Evolutionary conservation across 2,888 invertebrate species (phyloP).

Genomic region (Eupithecia tripunctaria): DNA sequence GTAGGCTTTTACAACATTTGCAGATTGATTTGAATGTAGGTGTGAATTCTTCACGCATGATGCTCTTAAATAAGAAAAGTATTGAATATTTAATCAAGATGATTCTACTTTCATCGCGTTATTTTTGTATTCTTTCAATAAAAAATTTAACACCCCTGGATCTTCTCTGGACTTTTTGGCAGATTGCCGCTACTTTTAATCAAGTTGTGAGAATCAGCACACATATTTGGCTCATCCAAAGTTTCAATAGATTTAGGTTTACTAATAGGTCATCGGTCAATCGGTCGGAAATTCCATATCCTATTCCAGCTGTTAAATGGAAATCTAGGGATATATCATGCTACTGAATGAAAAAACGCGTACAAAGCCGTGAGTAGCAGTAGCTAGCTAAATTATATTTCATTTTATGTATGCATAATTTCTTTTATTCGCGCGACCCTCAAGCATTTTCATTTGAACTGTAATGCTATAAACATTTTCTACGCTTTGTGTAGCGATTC

Average conservation of each 20-base stretch:
- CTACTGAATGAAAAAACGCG: too few relatives aligned
- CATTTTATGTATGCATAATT: neutral
- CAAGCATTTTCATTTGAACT: neutral
- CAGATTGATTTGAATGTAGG: neutral
- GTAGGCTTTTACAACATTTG: neutral
- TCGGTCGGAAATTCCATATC: neutral
- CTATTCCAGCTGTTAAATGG: neutral
- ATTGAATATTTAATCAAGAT: neutral
- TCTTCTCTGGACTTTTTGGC: neutral
- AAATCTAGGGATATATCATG: neutral
- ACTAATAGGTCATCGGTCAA: too few relatives aligned
- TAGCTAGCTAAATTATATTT: neutral
- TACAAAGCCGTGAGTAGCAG: too few relatives aligned
- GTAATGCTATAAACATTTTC: conserved; percentile 10
- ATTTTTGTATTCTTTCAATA: conserved; percentile 2
- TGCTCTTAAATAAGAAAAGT: neutral
- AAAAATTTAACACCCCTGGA: neutral
- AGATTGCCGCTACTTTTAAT: neutral
- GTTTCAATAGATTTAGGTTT: neutral
- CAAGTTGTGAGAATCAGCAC: neutral
- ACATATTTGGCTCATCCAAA: neutral
- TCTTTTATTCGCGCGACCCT: neutral
- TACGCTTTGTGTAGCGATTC: conserved; percentile 24
- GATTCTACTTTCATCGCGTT: neutral
- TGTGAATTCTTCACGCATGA: neutral